These are phyloP conservation scores for Amphiprion clarkii DNA, from an alignment of 2,797 vertebrate species.

Conservation along the genomic window DNA sequence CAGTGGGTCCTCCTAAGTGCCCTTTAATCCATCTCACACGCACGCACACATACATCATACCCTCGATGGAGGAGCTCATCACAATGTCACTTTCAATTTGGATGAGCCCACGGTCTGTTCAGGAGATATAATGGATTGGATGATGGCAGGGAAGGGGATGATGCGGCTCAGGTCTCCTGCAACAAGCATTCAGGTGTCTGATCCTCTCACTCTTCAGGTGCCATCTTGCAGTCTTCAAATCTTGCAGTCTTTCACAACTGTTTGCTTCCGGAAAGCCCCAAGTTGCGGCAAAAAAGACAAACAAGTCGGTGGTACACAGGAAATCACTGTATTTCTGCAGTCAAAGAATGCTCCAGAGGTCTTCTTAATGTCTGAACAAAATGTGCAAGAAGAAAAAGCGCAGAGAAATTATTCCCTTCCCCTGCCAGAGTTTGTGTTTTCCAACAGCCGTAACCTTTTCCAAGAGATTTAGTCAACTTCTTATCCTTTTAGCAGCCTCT, in stretches of 20 bases:
- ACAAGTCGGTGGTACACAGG: neutral
- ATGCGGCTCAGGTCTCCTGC: conserved; percentile 53
- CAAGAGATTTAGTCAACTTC: conserved; percentile 21
- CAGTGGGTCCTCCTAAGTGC: conserved; percentile 50
- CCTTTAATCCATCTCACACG: conserved; percentile 72
- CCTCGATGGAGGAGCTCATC: conserved; percentile 72
- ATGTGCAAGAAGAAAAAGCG: conserved; percentile 16
- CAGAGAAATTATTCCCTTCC: conserved; percentile 27
- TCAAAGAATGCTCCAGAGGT: conserved; percentile 10
- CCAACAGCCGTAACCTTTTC: conserved; percentile 30
- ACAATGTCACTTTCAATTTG: conserved; percentile 82
- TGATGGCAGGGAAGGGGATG: conserved; percentile 69
- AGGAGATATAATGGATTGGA: conserved; percentile 70
- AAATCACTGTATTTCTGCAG: neutral
- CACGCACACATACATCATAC: conserved; percentile 60
- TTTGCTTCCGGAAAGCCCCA: conserved; percentile 20
- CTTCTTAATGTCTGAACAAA: conserved; percentile 16
- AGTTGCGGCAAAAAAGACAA: neutral
- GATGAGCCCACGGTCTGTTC: conserved; percentile 63
- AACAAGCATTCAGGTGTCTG: conserved; percentile 58
- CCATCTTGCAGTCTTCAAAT: conserved; percentile 35
- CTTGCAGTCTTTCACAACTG: conserved; percentile 27
- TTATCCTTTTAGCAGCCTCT: conserved; percentile 28
- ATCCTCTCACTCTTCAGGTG: conserved; percentile 52
- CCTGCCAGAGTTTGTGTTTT: conserved; percentile 32